phyloP scores from a whole-genome alignment of 2,888 invertebrate genomes.

The Sylvicola cinctus region DNA sequence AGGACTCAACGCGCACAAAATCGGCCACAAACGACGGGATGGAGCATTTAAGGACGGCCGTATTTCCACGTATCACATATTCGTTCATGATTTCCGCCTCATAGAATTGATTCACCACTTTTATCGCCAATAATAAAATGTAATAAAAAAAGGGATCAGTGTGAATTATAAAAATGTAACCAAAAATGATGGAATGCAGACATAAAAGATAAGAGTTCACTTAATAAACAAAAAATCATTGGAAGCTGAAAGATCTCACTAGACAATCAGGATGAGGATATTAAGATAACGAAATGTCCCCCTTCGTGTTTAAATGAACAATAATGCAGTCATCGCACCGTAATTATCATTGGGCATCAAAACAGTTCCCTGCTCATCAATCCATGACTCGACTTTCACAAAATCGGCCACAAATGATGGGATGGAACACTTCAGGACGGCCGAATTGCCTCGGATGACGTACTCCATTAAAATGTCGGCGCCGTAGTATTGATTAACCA shows the following conservation, averaged over 20 bases:
- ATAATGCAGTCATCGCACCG: conserved; percentile 1
- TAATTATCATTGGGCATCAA: conserved; percentile 2
- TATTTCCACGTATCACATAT: conserved; percentile 52
- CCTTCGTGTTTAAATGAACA: too few relatives aligned
- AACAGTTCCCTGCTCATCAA: conserved; percentile 36
- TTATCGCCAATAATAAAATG: conserved; percentile 11
- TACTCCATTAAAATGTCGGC: conserved; percentile 53
- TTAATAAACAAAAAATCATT: neutral
- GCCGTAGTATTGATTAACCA: conserved; percentile 50
- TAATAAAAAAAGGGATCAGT: neutral
- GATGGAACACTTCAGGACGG: conserved; percentile 50
- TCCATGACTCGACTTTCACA: conserved; percentile 48
- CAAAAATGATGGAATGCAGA: neutral
- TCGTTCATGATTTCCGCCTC: conserved; percentile 51
- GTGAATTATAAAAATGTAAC: neutral
- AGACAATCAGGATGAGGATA: neutral
- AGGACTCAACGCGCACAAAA: conserved; percentile 46
- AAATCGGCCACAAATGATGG: conserved; percentile 56
- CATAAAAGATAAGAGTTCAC: neutral
- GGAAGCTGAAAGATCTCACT: neutral
- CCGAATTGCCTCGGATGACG: conserved; percentile 51
- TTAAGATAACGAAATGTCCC: neutral
- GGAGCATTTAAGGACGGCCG: conserved; percentile 49
- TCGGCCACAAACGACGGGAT: conserved; percentile 56
- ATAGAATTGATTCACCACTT: conserved; percentile 52